Evolutionary conservation across 2,113 vertebrate species (phyloP).

Genomic region (Passer domesticus): DNA sequence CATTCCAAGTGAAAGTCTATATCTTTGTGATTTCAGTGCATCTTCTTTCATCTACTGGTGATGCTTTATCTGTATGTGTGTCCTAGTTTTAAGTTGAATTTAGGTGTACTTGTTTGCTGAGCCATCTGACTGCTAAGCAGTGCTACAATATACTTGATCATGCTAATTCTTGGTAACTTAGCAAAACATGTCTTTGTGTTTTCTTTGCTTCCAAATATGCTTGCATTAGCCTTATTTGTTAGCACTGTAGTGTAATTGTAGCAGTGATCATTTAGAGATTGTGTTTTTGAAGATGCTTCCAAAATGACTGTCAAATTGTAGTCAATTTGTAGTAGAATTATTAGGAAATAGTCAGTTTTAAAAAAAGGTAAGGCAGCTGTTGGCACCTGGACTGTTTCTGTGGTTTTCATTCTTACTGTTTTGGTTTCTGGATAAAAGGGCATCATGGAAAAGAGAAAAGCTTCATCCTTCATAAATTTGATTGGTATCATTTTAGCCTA

Average conservation of each 20-base stretch:
- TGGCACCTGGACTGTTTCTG: not conserved
- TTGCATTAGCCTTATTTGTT: not conserved
- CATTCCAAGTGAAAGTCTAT: not conserved
- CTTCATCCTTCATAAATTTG: not conserved
- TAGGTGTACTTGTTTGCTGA: not conserved
- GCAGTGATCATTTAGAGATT: not conserved
- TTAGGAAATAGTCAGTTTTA: not conserved
- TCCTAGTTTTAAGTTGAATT: not conserved
- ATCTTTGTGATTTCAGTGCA: not conserved
- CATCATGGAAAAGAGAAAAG: not conserved
- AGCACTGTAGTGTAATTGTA: not conserved
- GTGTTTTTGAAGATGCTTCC: not conserved
- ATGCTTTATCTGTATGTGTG: not conserved
- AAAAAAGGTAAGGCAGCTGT: not conserved
- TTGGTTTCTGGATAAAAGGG: not conserved
- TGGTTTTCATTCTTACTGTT: not conserved
- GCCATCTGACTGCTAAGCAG: not conserved
- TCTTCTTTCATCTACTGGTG: not conserved
- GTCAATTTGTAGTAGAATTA: not conserved
- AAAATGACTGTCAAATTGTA: not conserved
- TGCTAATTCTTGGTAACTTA: not conserved
- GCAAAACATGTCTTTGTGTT: not conserved
- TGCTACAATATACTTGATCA: not conserved
- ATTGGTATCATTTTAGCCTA: not conserved
- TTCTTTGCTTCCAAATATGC: not conserved